These are phyloP conservation scores for Nycticorax nycticorax DNA, from an alignment of 2,113 vertebrate genomes.

Conservation along the genomic window DNA sequence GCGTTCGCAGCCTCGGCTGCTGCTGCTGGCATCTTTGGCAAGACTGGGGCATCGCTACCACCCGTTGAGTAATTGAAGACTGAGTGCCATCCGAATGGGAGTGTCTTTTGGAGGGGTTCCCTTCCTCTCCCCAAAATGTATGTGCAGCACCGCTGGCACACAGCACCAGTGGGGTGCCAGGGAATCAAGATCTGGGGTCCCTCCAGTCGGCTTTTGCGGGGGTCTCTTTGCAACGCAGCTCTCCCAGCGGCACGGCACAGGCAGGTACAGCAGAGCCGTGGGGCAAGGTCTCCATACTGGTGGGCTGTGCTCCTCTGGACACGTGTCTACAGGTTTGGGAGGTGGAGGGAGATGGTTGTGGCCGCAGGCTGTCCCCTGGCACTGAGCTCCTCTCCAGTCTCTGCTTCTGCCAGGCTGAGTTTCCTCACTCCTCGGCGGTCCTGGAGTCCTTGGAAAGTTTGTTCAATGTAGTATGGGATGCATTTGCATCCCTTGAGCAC, in stretches of 20 bases:
- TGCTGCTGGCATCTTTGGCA: neutral
- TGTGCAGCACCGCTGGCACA: neutral
- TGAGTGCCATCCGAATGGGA: rapidly evolving
- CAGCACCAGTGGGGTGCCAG: rapidly evolving
- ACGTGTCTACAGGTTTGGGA: rapidly evolving
- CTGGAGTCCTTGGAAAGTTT: neutral
- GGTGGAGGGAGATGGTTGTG: neutral
- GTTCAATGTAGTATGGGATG: neutral
- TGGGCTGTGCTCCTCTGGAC: neutral
- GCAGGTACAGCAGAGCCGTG: neutral
- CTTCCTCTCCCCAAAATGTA: neutral
- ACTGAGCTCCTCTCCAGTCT: neutral
- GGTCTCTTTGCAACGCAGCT: rapidly evolving
- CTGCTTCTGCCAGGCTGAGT: neutral
- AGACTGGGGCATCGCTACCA: neutral
- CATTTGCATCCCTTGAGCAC: neutral
- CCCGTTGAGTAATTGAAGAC: neutral
- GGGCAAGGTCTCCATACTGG: no score
- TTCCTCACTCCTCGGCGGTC: rapidly evolving
- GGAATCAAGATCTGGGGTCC: neutral
- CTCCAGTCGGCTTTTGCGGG: neutral
- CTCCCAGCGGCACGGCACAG: rapidly evolving
- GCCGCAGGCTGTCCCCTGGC: neutral
- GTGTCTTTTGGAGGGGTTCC: neutral
- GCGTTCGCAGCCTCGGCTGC: neutral